phyloP scores from a whole-genome alignment of 2,888 invertebrate species.

The Sminthurinus aureus region DNA sequence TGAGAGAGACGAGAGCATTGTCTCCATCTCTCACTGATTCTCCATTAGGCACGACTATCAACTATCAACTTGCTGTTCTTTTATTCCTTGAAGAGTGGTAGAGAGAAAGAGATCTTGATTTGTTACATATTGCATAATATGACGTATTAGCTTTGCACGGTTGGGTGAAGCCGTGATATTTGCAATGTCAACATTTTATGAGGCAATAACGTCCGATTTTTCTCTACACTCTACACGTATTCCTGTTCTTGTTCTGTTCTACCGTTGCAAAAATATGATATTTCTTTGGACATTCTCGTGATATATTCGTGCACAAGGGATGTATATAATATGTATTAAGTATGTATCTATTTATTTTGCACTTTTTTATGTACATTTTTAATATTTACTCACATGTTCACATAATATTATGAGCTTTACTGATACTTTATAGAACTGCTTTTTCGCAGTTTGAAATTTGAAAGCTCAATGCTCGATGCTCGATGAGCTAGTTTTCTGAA shows the following conservation, averaged over 20 bases:
- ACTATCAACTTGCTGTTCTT: slow-evolving; percentile 32
- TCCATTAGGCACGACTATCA: slow-evolving; percentile 27
- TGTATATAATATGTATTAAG: no score
- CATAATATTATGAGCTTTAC: neutral
- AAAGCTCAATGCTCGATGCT: neutral
- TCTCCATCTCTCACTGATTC: slow-evolving; percentile 27
- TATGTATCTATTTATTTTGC: neutral
- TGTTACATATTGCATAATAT: slow-evolving; percentile 14
- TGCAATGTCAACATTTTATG: slow-evolving; percentile 24
- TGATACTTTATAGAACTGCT: neutral
- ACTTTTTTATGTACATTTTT: neutral
- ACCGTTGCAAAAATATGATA: neutral
- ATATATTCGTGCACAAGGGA: neutral
- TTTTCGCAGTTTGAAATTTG: neutral
- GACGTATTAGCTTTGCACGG: slow-evolving; percentile 7
- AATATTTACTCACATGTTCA: neutral
- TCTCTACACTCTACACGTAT: neutral
- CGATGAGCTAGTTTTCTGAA: neutral
- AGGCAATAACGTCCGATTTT: slow-evolving; percentile 22
- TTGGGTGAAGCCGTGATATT: slow-evolving; percentile 15
- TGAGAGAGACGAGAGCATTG: slow-evolving; percentile 32
- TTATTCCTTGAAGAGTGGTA: neutral
- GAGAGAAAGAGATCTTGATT: slow-evolving; percentile 9
- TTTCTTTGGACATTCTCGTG: neutral
- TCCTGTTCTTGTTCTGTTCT: neutral